phyloP scores from a whole-genome alignment of 2,888 invertebrate species.

The Amblyteles armatorius region DNA sequence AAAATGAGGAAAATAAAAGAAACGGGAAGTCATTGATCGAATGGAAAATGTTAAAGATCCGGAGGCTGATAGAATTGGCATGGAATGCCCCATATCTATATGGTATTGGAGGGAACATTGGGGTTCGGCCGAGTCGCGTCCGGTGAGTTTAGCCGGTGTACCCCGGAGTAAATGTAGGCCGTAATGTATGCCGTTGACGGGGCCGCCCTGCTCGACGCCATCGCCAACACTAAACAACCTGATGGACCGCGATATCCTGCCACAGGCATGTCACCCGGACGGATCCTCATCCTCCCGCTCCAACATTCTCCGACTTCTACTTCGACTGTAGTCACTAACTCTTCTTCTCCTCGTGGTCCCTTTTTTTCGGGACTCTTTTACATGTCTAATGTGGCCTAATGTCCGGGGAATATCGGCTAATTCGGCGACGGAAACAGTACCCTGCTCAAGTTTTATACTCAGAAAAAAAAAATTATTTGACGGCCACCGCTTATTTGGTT shows the following conservation, averaged over 20 bases:
- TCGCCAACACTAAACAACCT: conserved; percentile 82
- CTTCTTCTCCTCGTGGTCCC: background rate
- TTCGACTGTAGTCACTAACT: conserved; percentile 6
- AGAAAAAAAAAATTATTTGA: too few species aligned
- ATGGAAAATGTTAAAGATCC: background rate
- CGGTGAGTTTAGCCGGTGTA: conserved; percentile 71
- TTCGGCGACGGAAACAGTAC: background rate
- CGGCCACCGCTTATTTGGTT: too few species aligned
- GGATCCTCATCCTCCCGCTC: conserved; percentile 65
- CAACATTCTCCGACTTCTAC: conserved; percentile 47
- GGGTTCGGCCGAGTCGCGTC: conserved; percentile 50
- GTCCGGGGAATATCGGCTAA: background rate
- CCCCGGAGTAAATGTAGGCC: conserved; percentile 77
- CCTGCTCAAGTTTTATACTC: background rate
- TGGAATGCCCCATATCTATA: conserved; percentile 22
- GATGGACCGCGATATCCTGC: conserved; percentile 82
- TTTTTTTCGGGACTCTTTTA: conserved; percentile 10
- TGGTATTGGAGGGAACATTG: conserved; percentile 31
- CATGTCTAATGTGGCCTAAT: conserved; percentile 7
- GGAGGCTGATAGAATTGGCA: background rate
- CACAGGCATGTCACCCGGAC: conserved; percentile 78
- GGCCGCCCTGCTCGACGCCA: conserved; percentile 81
- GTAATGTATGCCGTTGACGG: conserved; percentile 81
- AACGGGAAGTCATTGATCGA: background rate
- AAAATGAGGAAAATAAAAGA: background rate